Evolutionary conservation across 2,888 invertebrate species (phyloP), one percentile per base, ranked within the genome.

Genomic region (Caradrina clavipalpis): DNA sequence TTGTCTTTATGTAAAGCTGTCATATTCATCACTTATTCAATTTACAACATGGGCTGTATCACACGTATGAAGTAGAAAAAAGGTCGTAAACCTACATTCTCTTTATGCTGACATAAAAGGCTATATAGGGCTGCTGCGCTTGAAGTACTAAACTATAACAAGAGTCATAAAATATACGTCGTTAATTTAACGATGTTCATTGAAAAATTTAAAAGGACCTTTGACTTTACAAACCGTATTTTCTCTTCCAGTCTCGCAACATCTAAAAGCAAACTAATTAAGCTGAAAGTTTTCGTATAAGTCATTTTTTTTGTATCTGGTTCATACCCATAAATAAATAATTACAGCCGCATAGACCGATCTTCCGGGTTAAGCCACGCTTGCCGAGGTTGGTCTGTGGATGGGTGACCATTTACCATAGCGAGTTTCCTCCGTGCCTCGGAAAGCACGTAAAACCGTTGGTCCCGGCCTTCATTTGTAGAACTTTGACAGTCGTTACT

Each of bases 151-250:
- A 58, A 65, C 74, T 73, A 66, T 73, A 58, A 76, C 73, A 65
- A 78, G 57, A 15, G 2, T 19, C 57, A 73, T 76, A 73, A 78
- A 73, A 73, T 61, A 73, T 66, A 57, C 60, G 31, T 22, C 57
- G 76, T 76, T 76, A 76, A 64, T 57, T 78, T 72, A 63, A 63
- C 77, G 50, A 53, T 26, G 6, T 53, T 78, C 78, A 78, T 54
- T 59, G 26, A 77, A 70, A 56, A 69, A 8, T 77, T 77, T 42
- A 11, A 72, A 53, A 26, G 2, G n/a, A 35, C 53, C 13, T 56
- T 56, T 57, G 42, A 49, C 13, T 19, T 57, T 42, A 22, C 7
- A 35, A 8, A 17, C 15, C 35, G 31, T 47, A 49, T 39, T 53
- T 62, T 47, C 13, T 19, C 8, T n/a, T 11, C 35, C 17, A 1